Evolutionary conservation across 2,113 vertebrate species (phyloP).

Genomic region (Mustela lutreola): DNA sequence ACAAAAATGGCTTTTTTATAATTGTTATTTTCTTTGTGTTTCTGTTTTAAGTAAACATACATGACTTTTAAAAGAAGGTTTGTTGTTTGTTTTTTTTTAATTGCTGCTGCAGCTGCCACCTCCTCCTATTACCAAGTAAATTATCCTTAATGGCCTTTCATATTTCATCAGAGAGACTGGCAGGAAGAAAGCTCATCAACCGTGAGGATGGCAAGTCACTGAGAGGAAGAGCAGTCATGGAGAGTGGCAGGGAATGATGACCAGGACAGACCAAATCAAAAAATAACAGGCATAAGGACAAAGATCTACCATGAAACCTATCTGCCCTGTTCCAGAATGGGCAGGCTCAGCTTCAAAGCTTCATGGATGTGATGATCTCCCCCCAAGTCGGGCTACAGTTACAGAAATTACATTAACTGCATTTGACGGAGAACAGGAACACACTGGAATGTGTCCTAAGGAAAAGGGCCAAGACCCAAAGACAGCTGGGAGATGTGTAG

Average conservation of each 20-base stretch:
- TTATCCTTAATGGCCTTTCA: constrained; percentile 65
- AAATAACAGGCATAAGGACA: neutral
- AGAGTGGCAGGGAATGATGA: neutral
- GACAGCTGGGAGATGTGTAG: neutral
- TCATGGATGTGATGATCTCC: neutral
- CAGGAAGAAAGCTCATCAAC: constrained; percentile 52
- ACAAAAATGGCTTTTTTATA: neutral
- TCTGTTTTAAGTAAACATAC: constrained; percentile 53
- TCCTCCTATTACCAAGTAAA: constrained; percentile 33
- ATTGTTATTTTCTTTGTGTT: constrained; percentile 10
- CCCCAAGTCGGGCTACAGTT: neutral
- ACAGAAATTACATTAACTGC: constrained; percentile 5
- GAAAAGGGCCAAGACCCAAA: neutral
- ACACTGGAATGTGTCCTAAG: neutral
- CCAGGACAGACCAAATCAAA: constrained; percentile 5
- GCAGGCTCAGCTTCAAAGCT: neutral
- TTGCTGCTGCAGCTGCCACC: neutral
- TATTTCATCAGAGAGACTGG: constrained; percentile 59
- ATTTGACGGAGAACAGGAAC: constrained; percentile 39
- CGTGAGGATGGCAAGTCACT: neutral
- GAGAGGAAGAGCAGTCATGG: neutral
- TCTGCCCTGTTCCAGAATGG: neutral
- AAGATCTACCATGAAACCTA: neutral
- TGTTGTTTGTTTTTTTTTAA: neutral
- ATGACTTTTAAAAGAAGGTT: neutral